Base-by-base conservation (phyloP, 2,888 invertebrate species). In the Notodonta ziczac region DNA sequence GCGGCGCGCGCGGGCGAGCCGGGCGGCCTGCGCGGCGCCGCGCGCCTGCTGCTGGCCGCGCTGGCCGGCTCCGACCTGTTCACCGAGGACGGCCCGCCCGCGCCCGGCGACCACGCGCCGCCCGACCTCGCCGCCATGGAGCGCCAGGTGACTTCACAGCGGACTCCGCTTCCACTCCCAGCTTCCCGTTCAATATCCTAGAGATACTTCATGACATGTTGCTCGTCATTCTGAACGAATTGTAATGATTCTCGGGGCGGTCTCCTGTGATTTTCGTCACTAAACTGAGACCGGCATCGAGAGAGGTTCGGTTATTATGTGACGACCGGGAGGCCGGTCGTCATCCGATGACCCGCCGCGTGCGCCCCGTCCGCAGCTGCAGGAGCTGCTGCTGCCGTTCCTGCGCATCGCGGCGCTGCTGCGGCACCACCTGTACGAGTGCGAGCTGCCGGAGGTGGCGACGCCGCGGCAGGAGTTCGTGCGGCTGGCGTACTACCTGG, bases 331-430 rank as follows among this genome's bases (percentile, higher is more conserved):
- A 2, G 24, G 1, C 24, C 24, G 24, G 24, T 24, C 24, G 24
- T 24, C 24, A 24, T 24, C 24, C 24, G 24, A 24, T 24, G 24
- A 24, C 24, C 24, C 24, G 24, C 24, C 24, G 24, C 24, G 1
- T 24, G 24, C 24, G 24, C 24, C 44, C 10, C 44, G 44, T 14
- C 9, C 12, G 12, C 89, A 97, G 94, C 94, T 98, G 61, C 97
- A 98, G 87, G 95, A 96, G 69, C 90, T 97, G 63, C 96, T 97
- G 79, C 90, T 98, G 66, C 98, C 98, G 16, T 98, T 97, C 88
- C 89, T 98, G 69, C 95, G 98, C 55, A 95, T 98, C 57, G 97
- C 98, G 4, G 95, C 98, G 0, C 90, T 99, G 8, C 92, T 99
- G 58, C 95, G 97, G 57, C 96, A 96, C 85, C 98, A 98, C 92